Percentiles rank a stretch among this genome's conserved stretches.
These are phyloP conservation scores for Nemopilema nomurai DNA, from an alignment of 30 jellyfish, hydroid and myxozoan genomes.

Conservation along the genomic window DNA sequence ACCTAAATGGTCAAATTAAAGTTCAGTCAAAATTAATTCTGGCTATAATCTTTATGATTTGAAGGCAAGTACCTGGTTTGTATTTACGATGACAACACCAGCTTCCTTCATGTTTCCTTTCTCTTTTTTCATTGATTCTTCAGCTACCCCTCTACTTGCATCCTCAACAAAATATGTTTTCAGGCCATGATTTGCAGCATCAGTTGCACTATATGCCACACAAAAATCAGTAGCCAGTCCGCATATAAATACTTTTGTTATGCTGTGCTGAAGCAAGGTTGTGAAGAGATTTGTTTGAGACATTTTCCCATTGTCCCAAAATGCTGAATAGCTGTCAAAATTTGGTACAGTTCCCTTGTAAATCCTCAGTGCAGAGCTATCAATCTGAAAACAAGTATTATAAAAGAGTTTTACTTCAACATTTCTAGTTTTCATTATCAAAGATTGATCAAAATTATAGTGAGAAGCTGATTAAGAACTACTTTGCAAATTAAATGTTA, in stretches of 20 bases:
- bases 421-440: too few relatives aligned
- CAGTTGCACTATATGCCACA: constrained; percentile 81
- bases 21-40: too few relatives aligned
- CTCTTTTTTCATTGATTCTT: constrained; percentile 56
- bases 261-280: constrained; percentile 55
- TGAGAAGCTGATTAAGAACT: too few relatives aligned
- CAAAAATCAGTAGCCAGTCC: constrained; percentile 97
- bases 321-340: constrained; percentile 95
- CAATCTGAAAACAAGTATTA: constrained; percentile 15
- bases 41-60: too few relatives aligned
- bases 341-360: constrained; percentile 65
- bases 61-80: constrained; percentile 31
- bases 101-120: constrained; percentile 52
- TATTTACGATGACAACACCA: constrained; percentile 56
- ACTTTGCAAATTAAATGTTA: too few relatives aligned
- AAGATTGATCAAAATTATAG: too few relatives aligned
- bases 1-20: too few relatives aligned
- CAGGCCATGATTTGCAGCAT: constrained; percentile 91
- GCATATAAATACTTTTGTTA: constrained; percentile 63
- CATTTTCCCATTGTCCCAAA: constrained; percentile 90
- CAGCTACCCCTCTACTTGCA: constrained; percentile 81
- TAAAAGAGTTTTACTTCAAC: too few relatives aligned
- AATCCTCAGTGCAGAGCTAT: constrained; percentile 10
- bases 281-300: constrained; percentile 75
- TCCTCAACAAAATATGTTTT: constrained; percentile 79